phyloP scores from a whole-genome alignment of 2,888 invertebrate genomes.

The Acanthacorydalis orientalis region DNA sequence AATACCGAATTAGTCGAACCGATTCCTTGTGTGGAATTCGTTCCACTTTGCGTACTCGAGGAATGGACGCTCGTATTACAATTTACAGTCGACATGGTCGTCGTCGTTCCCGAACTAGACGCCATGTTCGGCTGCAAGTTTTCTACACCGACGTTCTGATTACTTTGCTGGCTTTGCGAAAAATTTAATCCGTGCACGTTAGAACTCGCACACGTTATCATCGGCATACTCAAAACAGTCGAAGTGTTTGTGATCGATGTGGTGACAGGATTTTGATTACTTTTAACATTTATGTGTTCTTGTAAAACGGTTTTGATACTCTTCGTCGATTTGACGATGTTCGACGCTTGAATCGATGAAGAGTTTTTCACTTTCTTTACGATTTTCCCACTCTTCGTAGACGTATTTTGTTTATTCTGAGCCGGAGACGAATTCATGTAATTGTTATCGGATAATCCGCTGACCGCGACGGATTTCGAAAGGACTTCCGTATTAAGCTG shows the following conservation, averaged over 20 bases:
- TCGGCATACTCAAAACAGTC: not conserved
- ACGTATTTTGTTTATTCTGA: conserved; percentile 12
- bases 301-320: conserved; percentile 4
- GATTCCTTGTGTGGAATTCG: not conserved
- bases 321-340: not conserved
- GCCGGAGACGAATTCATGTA: no score
- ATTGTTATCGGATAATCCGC: not conserved
- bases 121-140: not conserved
- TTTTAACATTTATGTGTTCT: conserved; percentile 6
- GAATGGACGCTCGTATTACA: not conserved
- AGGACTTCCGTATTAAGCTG: not conserved
- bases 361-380: conserved; percentile 17
- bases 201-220: not conserved
- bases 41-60: not conserved
- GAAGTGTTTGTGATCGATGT: no score
- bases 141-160: not conserved
- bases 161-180: not conserved
- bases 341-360: not conserved
- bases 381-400: conserved; percentile 19
- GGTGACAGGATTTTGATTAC: no score
- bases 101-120: not conserved
- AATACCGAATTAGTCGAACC: not conserved
- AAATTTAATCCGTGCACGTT: no score
- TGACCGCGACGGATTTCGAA: not conserved
- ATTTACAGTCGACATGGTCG: not conserved